Conservation (phyloP, 1,140 invertebrate genomes). For the Cheumatopsyche charites region DNA sequence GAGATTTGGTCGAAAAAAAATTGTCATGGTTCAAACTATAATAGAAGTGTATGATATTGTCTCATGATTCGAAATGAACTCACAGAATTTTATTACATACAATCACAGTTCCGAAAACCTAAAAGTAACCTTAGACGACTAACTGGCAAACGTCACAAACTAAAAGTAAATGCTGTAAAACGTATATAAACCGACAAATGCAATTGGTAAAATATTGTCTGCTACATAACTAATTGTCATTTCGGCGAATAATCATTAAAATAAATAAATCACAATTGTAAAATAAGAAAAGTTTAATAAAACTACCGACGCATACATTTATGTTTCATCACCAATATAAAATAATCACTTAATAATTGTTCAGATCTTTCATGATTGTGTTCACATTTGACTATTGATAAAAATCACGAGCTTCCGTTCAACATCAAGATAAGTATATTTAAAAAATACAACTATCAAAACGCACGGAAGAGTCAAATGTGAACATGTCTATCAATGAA, state of each 20-base stretch:
- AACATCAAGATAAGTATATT: no score
- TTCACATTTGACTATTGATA: background rate
- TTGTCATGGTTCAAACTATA: no score
- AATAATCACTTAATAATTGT: background rate
- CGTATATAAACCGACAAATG: background rate
- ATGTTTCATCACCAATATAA: background rate
- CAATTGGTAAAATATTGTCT: background rate
- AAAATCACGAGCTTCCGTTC: no score
- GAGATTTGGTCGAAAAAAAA: no score
- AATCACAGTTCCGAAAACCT: constrained; percentile 21
- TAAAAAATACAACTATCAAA: no score
- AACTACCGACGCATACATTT: background rate
- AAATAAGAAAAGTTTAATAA: background rate
- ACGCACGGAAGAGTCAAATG: no score
- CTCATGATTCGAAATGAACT: no score
- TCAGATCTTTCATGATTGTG: background rate
- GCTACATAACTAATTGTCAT: no score
- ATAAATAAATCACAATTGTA: background rate
- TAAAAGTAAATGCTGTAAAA: background rate
- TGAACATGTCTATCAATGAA: no score
- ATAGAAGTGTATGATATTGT: no score
- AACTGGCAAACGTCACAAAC: constrained; percentile 18
- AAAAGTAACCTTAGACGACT: constrained; percentile 17
- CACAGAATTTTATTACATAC: background rate
- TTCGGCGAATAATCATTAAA: no score